phyloP scores from a whole-genome alignment of 2,888 invertebrate species.

The Cheilosia impressa region DNA sequence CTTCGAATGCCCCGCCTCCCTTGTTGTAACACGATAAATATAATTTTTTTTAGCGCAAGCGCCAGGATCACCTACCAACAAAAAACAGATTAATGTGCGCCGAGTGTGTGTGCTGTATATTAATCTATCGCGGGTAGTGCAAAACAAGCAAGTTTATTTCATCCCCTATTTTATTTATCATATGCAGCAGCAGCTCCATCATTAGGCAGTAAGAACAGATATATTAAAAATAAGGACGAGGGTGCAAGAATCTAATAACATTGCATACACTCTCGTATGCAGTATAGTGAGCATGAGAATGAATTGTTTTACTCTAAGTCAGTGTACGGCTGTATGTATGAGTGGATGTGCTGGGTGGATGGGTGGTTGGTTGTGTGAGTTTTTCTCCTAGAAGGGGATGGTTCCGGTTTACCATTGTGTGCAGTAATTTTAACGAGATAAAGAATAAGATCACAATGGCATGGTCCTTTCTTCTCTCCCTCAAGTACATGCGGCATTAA shows the following conservation, averaged over 20 bases:
- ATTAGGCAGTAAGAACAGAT: constrained; percentile 36
- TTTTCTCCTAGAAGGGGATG: constrained; percentile 11
- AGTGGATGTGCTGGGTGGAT: constrained; percentile 32
- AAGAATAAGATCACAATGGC: constrained; percentile 78
- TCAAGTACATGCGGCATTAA: constrained; percentile 58
- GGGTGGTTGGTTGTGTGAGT: constrained; percentile 36
- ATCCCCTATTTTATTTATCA: constrained; percentile 63
- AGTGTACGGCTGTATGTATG: constrained; percentile 7
- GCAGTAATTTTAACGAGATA: constrained; percentile 82
- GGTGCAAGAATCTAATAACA: constrained; percentile 69
- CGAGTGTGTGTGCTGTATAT: constrained; percentile 59
- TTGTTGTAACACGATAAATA: constrained; percentile 82
- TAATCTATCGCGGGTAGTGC: constrained; percentile 67
- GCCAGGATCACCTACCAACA: constrained; percentile 69
- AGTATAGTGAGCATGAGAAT: constrained; percentile 51
- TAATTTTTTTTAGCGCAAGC: constrained; percentile 83
- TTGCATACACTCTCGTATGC: constrained; percentile 67
- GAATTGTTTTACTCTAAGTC: constrained; percentile 54
- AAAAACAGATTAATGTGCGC: constrained; percentile 56
- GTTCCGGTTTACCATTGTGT: constrained; percentile 75
- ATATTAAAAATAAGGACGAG: constrained; percentile 40
- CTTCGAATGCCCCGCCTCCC: constrained; percentile 77
- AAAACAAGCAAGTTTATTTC: constrained; percentile 51
- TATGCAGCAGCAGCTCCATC: constrained; percentile 52
- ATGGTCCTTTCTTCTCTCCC: constrained; percentile 57